Percentiles rank a stretch among this genome's conserved stretches.
phyloP scores from a whole-genome alignment of 1,140 invertebrate genomes.

The Capitella teleta region DNA sequence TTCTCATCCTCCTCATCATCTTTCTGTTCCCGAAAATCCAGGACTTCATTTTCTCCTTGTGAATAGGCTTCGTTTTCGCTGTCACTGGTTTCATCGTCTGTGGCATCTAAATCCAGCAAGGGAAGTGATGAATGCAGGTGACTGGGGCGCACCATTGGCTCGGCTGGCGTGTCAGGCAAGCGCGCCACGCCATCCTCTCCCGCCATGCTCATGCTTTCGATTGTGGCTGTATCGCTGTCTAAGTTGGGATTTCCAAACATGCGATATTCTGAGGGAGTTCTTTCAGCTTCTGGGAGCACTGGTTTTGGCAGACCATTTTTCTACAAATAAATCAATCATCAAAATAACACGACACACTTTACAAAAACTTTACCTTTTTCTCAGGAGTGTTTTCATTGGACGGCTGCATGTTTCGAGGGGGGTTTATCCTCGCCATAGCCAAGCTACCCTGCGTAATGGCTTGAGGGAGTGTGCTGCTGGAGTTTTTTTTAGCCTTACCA shows the following conservation, averaged over 20 bases:
- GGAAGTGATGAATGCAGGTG: neutral
- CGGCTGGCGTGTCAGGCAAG: slow-evolving; percentile 20
- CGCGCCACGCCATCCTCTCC: slow-evolving; percentile 16
- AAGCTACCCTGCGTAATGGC: neutral
- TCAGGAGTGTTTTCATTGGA: neutral
- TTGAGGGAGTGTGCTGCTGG: slow-evolving; percentile 2
- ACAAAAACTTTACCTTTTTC: neutral
- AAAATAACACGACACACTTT: neutral
- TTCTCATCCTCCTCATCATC: slow-evolving; percentile 2
- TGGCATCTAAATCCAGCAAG: neutral
- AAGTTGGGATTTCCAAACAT: slow-evolving; percentile 21
- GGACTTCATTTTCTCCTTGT: neutral
- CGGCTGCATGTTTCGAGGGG: neutral
- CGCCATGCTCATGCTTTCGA: slow-evolving; percentile 15
- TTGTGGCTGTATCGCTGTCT: slow-evolving; percentile 28
- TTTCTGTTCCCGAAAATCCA: neutral
- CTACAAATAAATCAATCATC: neutral
- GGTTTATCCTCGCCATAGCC: neutral
- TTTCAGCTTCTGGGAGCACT: neutral
- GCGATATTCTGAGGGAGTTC: neutral
- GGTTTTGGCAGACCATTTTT: neutral
- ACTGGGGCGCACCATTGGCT: slow-evolving; percentile 16
- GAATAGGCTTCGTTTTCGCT: neutral
- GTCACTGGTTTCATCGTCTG: neutral
- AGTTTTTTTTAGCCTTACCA: neutral